Conservation (phyloP, 2,888 invertebrate species). For the Cryptophagus acutangulus region DNA sequence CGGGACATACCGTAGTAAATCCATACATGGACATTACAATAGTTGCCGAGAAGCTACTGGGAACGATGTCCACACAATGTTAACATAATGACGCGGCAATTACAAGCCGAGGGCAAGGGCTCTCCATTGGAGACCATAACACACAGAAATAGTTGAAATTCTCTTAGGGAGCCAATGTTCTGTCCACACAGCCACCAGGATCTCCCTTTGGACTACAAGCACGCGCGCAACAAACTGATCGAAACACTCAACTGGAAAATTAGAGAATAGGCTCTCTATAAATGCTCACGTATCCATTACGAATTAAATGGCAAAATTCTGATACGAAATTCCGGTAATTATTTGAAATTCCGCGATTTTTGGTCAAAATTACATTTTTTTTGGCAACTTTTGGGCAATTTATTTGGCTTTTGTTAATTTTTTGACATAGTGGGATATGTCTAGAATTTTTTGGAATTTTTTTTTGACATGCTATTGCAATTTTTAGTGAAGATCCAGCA, state of each 20-base stretch:
- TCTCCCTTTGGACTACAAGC: conserved; percentile 17
- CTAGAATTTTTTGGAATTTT: no score
- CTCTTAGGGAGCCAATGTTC: conserved; percentile 20
- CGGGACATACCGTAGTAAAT: no score
- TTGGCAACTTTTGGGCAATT: no score
- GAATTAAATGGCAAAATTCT: conserved; percentile 20
- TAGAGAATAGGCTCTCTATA: conserved; percentile 14
- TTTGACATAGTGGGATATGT: no score
- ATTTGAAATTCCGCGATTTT: background rate
- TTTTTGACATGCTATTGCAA: no score
- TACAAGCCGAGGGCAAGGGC: conserved; percentile 22
- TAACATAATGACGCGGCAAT: conserved; percentile 31
- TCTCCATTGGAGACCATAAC: conserved; percentile 22
- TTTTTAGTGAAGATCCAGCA: no score
- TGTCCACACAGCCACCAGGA: conserved; percentile 7
- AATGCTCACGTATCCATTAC: conserved; percentile 17
- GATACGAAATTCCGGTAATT: conserved; percentile 1
- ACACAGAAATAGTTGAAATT: conserved; percentile 20
- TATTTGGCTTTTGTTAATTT: no score
- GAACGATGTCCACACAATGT: conserved; percentile 24
- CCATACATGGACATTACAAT: no score
- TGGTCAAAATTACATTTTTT: background rate
- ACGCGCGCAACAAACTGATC: conserved; percentile 19
- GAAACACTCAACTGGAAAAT: conserved; percentile 26
- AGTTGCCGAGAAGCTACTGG: conserved; percentile 9